Percentiles rank a stretch among this genome's conserved stretches.
These are phyloP conservation scores for Sylvietta virens DNA, from an alignment of 2,113 vertebrate species.

Conservation along the genomic window DNA sequence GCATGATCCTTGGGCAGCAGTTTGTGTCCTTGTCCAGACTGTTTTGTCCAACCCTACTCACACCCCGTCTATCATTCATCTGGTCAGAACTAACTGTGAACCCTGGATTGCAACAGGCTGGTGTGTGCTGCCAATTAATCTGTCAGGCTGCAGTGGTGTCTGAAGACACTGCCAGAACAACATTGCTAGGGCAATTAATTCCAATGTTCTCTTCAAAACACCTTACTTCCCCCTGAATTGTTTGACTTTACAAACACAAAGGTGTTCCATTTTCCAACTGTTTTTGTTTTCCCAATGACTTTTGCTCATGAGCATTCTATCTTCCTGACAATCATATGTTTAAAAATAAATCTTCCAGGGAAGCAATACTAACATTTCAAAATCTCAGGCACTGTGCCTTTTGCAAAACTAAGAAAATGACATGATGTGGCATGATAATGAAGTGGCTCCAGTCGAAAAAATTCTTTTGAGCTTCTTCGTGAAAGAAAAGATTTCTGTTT, in stretches of 20 bases:
- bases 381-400: slow-evolving; percentile 16
- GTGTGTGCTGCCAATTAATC: slow-evolving; percentile 40
- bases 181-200: slow-evolving; percentile 34
- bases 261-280: slow-evolving; percentile 37
- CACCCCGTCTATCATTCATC: slow-evolving; percentile 14
- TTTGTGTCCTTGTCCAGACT: slow-evolving; percentile 4
- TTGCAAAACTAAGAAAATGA: slow-evolving; percentile 36
- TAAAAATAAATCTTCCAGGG: slow-evolving; percentile 35
- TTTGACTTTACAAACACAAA: slow-evolving; percentile 31
- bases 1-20: neutral
- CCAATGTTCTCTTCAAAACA: slow-evolving; percentile 33
- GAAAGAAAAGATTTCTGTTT: slow-evolving; percentile 4
- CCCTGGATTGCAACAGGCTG: slow-evolving; percentile 54
- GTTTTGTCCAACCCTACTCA: slow-evolving; percentile 21
- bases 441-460: neutral
- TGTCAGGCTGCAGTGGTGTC: slow-evolving; percentile 27
- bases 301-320: slow-evolving; percentile 9
- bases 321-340: slow-evolving; percentile 32
- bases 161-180: slow-evolving; percentile 44
- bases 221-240: neutral
- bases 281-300: slow-evolving; percentile 40
- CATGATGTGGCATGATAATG: slow-evolving; percentile 8
- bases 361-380: slow-evolving; percentile 37
- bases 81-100: slow-evolving; percentile 49
- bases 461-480: slow-evolving; percentile 41